Base-by-base conservation (phyloP, 2,797 vertebrate genomes). In the Bradypodion pumilum region DNA sequence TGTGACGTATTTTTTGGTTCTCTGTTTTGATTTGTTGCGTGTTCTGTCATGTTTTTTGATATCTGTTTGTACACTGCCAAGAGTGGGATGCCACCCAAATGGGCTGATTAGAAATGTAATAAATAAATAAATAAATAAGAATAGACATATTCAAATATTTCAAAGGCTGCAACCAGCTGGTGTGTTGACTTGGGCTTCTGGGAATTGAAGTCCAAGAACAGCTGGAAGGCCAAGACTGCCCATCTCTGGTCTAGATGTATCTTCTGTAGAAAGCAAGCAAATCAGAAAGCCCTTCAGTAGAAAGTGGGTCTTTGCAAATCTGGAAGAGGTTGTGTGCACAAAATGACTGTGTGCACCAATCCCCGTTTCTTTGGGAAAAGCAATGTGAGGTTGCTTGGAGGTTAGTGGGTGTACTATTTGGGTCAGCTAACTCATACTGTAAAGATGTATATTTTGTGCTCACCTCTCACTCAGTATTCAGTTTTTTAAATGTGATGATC, bases 391-490 rank as follows among this genome's bases (percentile, higher is more conserved):
- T 65, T 85, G 66, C 25, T 46, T 32, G 65, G 76, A 74, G 37
- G 69, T 80, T 85, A 85, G 74, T 80, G 42, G 74, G 35, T 21
- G 7, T 74, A 44, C 72, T 74, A 44, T 49, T 68, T 66, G 29
- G 60, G 27, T 56, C 35, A 80, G 46, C 60, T 74, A 80, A 82
- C 83, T 80, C 83, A 66, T 66, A 80, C 21, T 37, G 66, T 85
- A 85, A 85, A 85, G 46, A 29, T 27, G 74, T 10, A 42, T 42
- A 19, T 79, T 74, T 80, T 56, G 79, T 65, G 59, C 60, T 79
- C 62, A 59, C 66, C 83, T 68, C 46, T 83, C 68, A 42, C 72
- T 83, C 63, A 74, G 44, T 80, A 80, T 66, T 80, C 77, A 85
- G 59, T 79, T 80, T 80, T 40, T 21, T 37, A 65, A 79, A 79